Evolutionary conservation across 2,797 vertebrate genomes (phyloP), one percentile per base, ranked within the genome.

Genomic region (Novumbra hubbsi): DNA sequence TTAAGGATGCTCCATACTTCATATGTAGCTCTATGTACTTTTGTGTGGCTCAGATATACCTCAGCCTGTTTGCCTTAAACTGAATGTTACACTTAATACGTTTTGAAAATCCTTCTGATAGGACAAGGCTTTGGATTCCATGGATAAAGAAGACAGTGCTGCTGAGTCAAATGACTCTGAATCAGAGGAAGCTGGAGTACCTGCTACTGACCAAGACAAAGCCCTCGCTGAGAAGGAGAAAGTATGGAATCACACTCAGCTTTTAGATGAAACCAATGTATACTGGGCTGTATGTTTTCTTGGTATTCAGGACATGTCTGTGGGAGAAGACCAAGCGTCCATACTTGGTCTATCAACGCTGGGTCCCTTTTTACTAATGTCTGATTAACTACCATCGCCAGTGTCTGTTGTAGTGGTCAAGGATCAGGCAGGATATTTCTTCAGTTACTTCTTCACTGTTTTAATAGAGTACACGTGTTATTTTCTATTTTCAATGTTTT

Each of bases 151-250:
- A 74, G 95, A 96, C 14, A 95, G 91, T 76, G 90, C 92, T 5
- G 93, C 88, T 69, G 96, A 96, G 75, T 97, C 95, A 1, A 93
- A 94, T 15, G 96, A 97, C 75, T 97, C 97, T 0, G 97, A 99
- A 80, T 94, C 95, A 0, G 98, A 99, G 84, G 96, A 96, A 63
- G 92, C 92, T 57, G 91, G 62, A 28, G 62, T 30, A 14, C 62
- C 93, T 72, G 87, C 0, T 50, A 78, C 91, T 30, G 95, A 98
- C 84, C 63, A 81, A 81, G 94, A 96, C 76, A 92, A 84, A 73
- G 94, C 96, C 6, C 90, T 95, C 81, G 78, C 88, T 50, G 93
- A 98, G 78, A 99, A 96, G 84, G 95, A 97, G 87, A 96, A 96
- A 79, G 94, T 92, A 70, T n/a, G 65, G 45, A 60, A 34, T 48